Percentiles rank a stretch among this genome's conserved stretches.
These are phyloP conservation scores for Eupithecia inturbata DNA, from an alignment of 2,888 invertebrate species.

Conservation along the genomic window DNA sequence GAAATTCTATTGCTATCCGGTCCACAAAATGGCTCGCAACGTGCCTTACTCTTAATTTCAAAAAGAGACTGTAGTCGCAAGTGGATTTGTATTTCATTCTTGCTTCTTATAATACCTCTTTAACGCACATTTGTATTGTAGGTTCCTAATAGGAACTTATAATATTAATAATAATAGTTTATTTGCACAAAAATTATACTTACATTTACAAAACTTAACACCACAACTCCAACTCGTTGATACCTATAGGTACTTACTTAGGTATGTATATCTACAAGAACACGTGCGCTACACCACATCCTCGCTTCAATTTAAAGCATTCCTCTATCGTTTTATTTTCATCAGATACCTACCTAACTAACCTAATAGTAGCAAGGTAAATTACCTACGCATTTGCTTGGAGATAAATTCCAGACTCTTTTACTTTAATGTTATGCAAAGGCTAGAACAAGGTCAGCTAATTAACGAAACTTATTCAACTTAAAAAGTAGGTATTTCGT, in stretches of 20 bases:
- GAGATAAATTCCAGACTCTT: slow-evolving; percentile 7
- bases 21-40: too few species aligned
- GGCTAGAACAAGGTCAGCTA: slow-evolving; percentile 11
- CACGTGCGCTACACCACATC: slow-evolving; percentile 13
- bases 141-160: not conserved
- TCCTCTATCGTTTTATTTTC: slow-evolving; percentile 14
- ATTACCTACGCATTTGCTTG: not conserved
- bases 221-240: too few species aligned
- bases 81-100: not conserved
- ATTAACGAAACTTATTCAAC: not conserved
- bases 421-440: slow-evolving; percentile 15
- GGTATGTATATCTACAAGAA: not conserved
- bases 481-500: not conserved
- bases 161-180: too few species aligned
- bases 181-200: too few species aligned
- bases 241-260: not conserved
- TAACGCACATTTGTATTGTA: not conserved
- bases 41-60: not conserved
- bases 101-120: not conserved
- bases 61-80: not conserved
- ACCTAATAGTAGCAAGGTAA: not conserved
- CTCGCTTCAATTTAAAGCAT: slow-evolving; percentile 5
- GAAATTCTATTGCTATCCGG: too few species aligned
- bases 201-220: too few species aligned
- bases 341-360: not conserved